phyloP scores from a whole-genome alignment of 2,113 vertebrate genomes.

The Sinocyclocheilus anshuiensis region DNA sequence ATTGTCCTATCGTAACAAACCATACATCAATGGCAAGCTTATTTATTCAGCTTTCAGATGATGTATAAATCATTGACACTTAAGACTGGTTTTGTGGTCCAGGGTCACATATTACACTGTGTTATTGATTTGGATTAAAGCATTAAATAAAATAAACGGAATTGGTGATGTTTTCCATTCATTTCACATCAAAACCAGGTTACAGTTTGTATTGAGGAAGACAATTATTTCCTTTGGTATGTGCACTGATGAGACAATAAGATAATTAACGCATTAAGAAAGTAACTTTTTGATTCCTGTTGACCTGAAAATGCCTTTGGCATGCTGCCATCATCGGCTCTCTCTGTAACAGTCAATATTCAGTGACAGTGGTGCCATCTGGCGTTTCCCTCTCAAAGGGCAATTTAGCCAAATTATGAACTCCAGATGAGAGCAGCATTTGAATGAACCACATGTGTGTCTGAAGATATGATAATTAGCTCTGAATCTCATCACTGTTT shows the following conservation, averaged over 20 bases:
- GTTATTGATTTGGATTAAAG: neutral
- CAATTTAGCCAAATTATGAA: constrained; percentile 9
- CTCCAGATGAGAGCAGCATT: constrained; percentile 11
- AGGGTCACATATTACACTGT: too few relatives aligned
- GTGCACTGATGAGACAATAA: neutral
- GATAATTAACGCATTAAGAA: neutral
- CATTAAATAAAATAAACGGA: neutral
- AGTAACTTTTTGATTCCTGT: neutral
- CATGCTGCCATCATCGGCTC: neutral
- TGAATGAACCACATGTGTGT: neutral
- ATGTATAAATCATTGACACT: too few relatives aligned
- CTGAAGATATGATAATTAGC: neutral
- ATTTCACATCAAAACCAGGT: neutral
- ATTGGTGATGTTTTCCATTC: neutral
- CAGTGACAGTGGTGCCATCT: neutral
- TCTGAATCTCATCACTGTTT: neutral
- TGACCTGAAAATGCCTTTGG: neutral
- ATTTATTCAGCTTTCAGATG: too few relatives aligned
- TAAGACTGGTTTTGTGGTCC: too few relatives aligned
- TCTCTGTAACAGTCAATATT: neutral
- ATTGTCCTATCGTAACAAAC: too few relatives aligned
- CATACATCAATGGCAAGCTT: too few relatives aligned
- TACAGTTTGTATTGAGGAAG: constrained; percentile 18
- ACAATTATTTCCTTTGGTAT: neutral
- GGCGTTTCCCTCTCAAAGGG: neutral